A percentile compares a stretch with the other conserved stretches of the same genome.
These are phyloP conservation scores for Fragum fragum DNA, from an alignment of 2,888 invertebrate species.

Conservation along the genomic window DNA sequence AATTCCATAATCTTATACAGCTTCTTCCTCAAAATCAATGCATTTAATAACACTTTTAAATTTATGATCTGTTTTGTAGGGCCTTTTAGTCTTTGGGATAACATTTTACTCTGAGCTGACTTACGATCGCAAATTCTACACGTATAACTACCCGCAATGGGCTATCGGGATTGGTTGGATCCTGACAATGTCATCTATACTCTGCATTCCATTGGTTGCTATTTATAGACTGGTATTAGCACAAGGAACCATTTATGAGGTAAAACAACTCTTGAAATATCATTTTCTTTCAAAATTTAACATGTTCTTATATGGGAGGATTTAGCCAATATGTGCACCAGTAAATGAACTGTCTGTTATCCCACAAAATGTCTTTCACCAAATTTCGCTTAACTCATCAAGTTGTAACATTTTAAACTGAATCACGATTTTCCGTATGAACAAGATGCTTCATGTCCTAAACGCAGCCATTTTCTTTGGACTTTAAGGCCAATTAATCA, in stretches of 20 bases:
- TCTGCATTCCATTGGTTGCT: constrained; percentile 80
- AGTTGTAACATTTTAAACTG: background rate
- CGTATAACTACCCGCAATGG: constrained; percentile 88
- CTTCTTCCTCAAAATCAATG: background rate
- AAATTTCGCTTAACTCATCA: background rate
- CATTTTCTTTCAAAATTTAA: background rate
- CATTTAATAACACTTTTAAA: background rate
- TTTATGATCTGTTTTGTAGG: constrained; percentile 56
- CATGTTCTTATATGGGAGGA: background rate
- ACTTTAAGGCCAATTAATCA: no score
- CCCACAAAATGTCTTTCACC: background rate
- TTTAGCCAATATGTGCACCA: background rate
- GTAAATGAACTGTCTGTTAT: background rate
- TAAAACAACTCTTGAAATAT: no score
- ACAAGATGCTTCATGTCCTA: no score
- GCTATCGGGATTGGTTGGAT: constrained; percentile 82
- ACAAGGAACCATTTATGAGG: constrained; percentile 64
- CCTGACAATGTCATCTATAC: constrained; percentile 76
- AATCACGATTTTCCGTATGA: no score
- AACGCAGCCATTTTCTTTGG: no score
- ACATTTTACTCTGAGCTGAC: constrained; percentile 82
- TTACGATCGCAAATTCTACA: constrained; percentile 86
- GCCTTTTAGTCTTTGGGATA: constrained; percentile 78
- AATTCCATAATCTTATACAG: background rate
- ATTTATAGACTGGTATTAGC: constrained; percentile 68